Conservation (phyloP, 2,888 invertebrate genomes). For the Heliconius erato region DNA sequence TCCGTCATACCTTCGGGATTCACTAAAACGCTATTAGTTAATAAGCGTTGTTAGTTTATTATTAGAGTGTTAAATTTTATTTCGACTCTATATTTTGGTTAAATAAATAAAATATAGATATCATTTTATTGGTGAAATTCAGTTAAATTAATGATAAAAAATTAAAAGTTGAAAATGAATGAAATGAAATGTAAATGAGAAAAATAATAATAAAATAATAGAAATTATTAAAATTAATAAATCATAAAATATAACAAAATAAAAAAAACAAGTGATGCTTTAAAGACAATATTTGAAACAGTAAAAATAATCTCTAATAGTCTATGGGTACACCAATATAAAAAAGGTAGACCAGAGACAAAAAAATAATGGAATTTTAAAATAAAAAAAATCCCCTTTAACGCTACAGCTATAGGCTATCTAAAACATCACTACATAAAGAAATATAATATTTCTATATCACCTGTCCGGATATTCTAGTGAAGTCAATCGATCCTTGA, state of each 20-base stretch:
- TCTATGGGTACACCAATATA: slow-evolving; percentile 28
- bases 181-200: slow-evolving; percentile 60
- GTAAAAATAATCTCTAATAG: slow-evolving; percentile 23
- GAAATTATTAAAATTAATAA: slow-evolving; percentile 54
- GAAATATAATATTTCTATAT: slow-evolving; percentile 56
- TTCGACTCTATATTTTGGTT: slow-evolving; percentile 30
- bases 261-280: slow-evolving; percentile 74
- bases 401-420: slow-evolving; percentile 64
- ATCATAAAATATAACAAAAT: slow-evolving; percentile 53
- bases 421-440: slow-evolving; percentile 79
- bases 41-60: slow-evolving; percentile 60
- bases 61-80: slow-evolving; percentile 33
- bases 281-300: slow-evolving; percentile 58
- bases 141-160: slow-evolving; percentile 35
- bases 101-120: slow-evolving; percentile 37
- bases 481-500: slow-evolving; percentile 81
- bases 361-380: slow-evolving; percentile 16
- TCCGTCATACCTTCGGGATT: slow-evolving; percentile 39
- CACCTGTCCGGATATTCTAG: slow-evolving; percentile 83
- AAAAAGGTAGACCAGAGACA: slow-evolving; percentile 19
- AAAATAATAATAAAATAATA: slow-evolving; percentile 56
- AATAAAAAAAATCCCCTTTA: slow-evolving; percentile 60
- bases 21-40: slow-evolving; percentile 66
- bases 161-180: slow-evolving; percentile 55
- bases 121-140: slow-evolving; percentile 42